These are phyloP conservation scores for Grus americana DNA, from an alignment of 2,113 vertebrate genomes.

Conservation along the genomic window DNA sequence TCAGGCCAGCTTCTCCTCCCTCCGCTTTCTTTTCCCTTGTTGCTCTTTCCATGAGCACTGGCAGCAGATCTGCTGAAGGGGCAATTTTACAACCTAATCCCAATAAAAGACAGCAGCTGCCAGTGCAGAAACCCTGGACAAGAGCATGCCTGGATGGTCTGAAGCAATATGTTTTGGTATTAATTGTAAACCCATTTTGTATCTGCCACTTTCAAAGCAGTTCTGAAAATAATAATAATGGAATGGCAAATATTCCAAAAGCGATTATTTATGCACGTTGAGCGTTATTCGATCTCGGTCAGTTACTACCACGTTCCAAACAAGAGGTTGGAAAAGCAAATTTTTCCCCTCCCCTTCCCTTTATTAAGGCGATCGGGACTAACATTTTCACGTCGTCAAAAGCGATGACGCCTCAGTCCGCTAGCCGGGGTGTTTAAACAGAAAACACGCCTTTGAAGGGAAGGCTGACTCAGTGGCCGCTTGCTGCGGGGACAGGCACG, in stretches of 20 bases:
- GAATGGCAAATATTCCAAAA: neutral
- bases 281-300: neutral
- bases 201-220: neutral
- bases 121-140: fast-evolving
- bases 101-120: neutral
- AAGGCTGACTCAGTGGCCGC: neutral
- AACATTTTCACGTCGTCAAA: neutral
- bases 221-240: neutral
- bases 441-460: neutral
- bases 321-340: neutral
- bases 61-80: neutral
- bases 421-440: neutral
- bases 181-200: neutral
- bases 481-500: neutral
- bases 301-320: neutral
- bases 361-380: neutral
- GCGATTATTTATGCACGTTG: neutral
- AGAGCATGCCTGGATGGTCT: neutral
- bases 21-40: neutral
- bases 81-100: neutral
- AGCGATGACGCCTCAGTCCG: neutral
- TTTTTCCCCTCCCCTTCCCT: neutral
- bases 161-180: neutral
- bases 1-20: neutral
- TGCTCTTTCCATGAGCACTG: neutral